These are phyloP conservation scores for Apis florea DNA, from an alignment of 1,140 invertebrate genomes.

Conservation along the genomic window DNA sequence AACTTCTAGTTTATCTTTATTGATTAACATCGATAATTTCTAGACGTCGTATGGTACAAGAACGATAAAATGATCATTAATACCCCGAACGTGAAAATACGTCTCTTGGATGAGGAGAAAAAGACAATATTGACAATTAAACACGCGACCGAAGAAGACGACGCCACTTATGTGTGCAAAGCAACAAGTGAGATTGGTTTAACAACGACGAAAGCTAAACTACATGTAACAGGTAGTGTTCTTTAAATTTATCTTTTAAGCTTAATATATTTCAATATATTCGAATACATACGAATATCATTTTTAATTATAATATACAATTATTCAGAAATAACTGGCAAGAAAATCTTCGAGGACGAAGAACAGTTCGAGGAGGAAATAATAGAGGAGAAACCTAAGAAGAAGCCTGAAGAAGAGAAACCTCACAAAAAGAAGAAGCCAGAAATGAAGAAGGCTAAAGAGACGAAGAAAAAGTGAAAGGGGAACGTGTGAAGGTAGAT, in stretches of 20 bases:
- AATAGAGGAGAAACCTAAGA: constrained; percentile 69
- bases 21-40: constrained; percentile 13
- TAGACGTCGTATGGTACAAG: constrained; percentile 94
- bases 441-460: constrained; percentile 80
- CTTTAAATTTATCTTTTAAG: background rate
- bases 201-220: constrained; percentile 88
- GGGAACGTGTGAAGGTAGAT: constrained; percentile 80
- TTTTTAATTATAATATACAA: background rate
- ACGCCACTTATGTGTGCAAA: constrained; percentile 93
- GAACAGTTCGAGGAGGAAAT: constrained; percentile 54
- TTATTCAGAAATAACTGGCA: constrained; percentile 54
- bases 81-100: constrained; percentile 86
- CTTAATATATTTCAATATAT: background rate
- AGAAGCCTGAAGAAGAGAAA: constrained; percentile 67
- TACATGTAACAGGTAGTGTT: constrained; percentile 84
- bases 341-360: constrained; percentile 37
- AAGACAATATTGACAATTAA: constrained; percentile 87
- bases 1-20: too few species aligned
- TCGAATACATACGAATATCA: background rate
- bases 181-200: constrained; percentile 90
- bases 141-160: constrained; percentile 85
- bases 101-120: constrained; percentile 85
- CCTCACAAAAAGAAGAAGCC: constrained; percentile 75
- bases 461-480: constrained; percentile 82
- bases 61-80: constrained; percentile 90